Evolutionary conservation across 2,113 vertebrate species (phyloP).

Genomic region (Takifugu flavidus): DNA sequence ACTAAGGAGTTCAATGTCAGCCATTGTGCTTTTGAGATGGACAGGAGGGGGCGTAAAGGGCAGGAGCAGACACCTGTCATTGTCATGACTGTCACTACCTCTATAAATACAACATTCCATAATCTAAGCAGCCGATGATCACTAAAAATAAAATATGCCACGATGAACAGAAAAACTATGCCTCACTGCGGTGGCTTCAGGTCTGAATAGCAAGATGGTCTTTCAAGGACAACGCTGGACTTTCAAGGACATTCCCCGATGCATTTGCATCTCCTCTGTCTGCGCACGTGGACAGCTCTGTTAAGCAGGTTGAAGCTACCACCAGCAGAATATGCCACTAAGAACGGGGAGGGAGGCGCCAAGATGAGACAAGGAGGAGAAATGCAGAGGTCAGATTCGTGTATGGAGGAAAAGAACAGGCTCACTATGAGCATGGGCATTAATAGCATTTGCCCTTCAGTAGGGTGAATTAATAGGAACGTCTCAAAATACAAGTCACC

Average conservation of each 20-base stretch:
- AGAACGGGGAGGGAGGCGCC: not conserved
- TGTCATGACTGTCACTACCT: slow-evolving; percentile 64
- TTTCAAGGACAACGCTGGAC: slow-evolving; percentile 32
- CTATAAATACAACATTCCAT: slow-evolving; percentile 76
- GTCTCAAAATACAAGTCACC: slow-evolving; percentile 67
- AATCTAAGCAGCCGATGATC: slow-evolving; percentile 52
- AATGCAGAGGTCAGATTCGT: not conserved
- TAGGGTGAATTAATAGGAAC: slow-evolving; percentile 60
- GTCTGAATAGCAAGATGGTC: slow-evolving; percentile 44
- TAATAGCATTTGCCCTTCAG: slow-evolving; percentile 31
- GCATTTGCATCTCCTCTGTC: slow-evolving; percentile 6
- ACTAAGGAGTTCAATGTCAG: slow-evolving; percentile 53
- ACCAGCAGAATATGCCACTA: not conserved
- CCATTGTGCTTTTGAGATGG: slow-evolving; percentile 29
- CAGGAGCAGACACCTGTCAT: slow-evolving; percentile 72
- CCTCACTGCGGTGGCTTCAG: slow-evolving; percentile 47
- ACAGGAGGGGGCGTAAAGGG: slow-evolving; percentile 28
- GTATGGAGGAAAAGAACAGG: not conserved
- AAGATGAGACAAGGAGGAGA: not conserved
- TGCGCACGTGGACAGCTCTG: not conserved
- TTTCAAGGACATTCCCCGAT: slow-evolving; percentile 37
- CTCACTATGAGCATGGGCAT: slow-evolving; percentile 7
- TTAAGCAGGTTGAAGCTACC: too few species aligned
- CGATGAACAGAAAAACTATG: slow-evolving; percentile 53
- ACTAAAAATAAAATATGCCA: slow-evolving; percentile 67